These are phyloP conservation scores for Pollachius pollachius DNA, from an alignment of 2,113 vertebrate genomes.

Conservation along the genomic window DNA sequence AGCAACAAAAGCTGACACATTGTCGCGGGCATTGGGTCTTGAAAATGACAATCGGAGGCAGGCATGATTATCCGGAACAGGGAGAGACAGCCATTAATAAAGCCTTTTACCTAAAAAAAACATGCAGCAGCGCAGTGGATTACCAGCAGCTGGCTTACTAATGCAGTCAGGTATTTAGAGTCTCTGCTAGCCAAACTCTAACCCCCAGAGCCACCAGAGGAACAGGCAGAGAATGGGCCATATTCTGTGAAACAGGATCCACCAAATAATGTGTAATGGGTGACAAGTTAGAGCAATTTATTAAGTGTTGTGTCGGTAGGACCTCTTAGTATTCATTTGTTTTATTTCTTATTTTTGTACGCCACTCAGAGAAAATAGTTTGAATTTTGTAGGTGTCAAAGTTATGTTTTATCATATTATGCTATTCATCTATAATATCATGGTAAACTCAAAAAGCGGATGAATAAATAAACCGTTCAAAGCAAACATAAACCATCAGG, in stretches of 20 bases:
- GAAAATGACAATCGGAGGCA: slow-evolving; percentile 25
- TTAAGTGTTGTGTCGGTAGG: too few species aligned
- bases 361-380: too few species aligned
- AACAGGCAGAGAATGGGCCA: not conserved
- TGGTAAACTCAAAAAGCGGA: too few species aligned
- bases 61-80: slow-evolving; percentile 13
- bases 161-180: slow-evolving; percentile 61
- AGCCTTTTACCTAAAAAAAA: slow-evolving; percentile 54
- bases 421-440: too few species aligned
- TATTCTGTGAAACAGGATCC: not conserved
- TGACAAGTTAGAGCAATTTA: too few species aligned
- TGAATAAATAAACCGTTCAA: not conserved
- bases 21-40: slow-evolving; percentile 17
- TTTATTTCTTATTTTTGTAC: too few species aligned
- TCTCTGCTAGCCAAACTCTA: slow-evolving; percentile 43
- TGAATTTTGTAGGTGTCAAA: too few species aligned
- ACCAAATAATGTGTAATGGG: too few species aligned
- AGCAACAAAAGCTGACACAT: slow-evolving; percentile 12
- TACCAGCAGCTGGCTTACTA: slow-evolving; percentile 57
- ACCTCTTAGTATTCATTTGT: too few species aligned
- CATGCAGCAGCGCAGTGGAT: slow-evolving; percentile 53
- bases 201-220: slow-evolving; percentile 35
- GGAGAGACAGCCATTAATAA: slow-evolving; percentile 29
- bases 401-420: too few species aligned
- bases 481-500: not conserved